Conservation (phyloP, 2,888 invertebrate species). For the Limenitis camilla region DNA sequence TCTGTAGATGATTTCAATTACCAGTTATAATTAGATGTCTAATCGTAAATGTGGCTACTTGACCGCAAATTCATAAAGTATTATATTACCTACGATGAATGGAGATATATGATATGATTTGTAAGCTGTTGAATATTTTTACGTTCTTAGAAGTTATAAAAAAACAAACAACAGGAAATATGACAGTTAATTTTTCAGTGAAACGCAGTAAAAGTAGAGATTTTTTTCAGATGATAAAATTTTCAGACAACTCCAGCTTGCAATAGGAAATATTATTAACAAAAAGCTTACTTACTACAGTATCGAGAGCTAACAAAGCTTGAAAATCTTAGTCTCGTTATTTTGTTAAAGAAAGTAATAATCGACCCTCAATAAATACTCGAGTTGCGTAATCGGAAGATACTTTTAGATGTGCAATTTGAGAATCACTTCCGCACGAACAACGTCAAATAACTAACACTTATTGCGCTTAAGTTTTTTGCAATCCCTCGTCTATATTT, state of each 20-base stretch:
- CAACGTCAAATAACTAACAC: conserved; percentile 55
- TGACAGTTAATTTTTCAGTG: too few species aligned
- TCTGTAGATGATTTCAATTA: conserved; percentile 48
- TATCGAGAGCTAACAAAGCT: too few species aligned
- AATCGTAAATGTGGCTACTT: conserved; percentile 43
- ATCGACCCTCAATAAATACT: conserved; percentile 27
- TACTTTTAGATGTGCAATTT: conserved; percentile 62
- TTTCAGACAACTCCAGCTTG: too few species aligned
- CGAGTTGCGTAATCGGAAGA: conserved; percentile 52
- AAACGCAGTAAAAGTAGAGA: too few species aligned
- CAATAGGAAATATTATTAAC: too few species aligned
- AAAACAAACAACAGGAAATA: too few species aligned
- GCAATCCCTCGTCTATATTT: conserved; percentile 43
- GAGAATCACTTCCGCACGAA: conserved; percentile 71
- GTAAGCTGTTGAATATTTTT: conserved; percentile 13
- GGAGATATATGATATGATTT: conserved; percentile 45
- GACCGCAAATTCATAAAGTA: conserved; percentile 54
- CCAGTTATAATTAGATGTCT: conserved; percentile 42
- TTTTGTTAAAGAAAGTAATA: conserved; percentile 29
- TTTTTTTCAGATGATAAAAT: too few species aligned
- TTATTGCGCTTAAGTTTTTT: conserved; percentile 50
- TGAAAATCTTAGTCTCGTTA: too few species aligned
- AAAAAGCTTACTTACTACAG: too few species aligned
- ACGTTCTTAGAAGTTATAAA: neutral
- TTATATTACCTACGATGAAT: conserved; percentile 56